Conservation (phyloP, 2,888 invertebrate genomes). For the Callosobruchus maculatus region DNA sequence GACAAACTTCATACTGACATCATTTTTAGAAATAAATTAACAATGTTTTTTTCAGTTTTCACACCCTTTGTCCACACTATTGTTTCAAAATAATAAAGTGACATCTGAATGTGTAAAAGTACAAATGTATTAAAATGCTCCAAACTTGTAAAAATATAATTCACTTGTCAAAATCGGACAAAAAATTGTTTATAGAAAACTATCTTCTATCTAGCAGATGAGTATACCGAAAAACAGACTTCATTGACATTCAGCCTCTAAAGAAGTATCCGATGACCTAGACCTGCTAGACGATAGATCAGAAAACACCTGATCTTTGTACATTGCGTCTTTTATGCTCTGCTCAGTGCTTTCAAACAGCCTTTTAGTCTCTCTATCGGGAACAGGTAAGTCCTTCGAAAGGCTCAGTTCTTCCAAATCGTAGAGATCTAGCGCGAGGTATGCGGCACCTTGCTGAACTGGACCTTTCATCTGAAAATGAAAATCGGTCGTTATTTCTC, state of each 20-base stretch:
- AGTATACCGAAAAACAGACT: too few relatives aligned
- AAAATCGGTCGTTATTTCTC: not conserved
- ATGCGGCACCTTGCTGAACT: conserved; percentile 57
- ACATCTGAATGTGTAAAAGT: too few relatives aligned
- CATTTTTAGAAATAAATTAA: too few relatives aligned
- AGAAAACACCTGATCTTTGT: conserved; percentile 38
- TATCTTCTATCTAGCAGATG: too few relatives aligned
- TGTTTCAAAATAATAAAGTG: too few relatives aligned
- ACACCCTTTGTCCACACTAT: too few relatives aligned
- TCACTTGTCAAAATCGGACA: too few relatives aligned
- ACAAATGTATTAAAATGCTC: too few relatives aligned
- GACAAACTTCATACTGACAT: too few relatives aligned
- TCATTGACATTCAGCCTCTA: conserved; percentile 9
- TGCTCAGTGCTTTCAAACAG: conserved; percentile 34
- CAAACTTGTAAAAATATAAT: too few relatives aligned
- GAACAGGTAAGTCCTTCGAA: conserved; percentile 39
- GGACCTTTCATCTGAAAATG: conserved; percentile 51
- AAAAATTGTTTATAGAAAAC: too few relatives aligned
- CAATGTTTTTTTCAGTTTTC: too few relatives aligned
- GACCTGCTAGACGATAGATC: conserved; percentile 38
- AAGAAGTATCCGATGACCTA: conserved; percentile 24
- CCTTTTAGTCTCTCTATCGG: conserved; percentile 33
- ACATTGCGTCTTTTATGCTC: conserved; percentile 34
- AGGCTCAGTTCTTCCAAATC: conserved; percentile 51
- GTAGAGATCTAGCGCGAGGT: conserved; percentile 54